Evolutionary conservation across 2,113 vertebrate genomes (phyloP).

Genomic region (Embiotoca jacksoni): DNA sequence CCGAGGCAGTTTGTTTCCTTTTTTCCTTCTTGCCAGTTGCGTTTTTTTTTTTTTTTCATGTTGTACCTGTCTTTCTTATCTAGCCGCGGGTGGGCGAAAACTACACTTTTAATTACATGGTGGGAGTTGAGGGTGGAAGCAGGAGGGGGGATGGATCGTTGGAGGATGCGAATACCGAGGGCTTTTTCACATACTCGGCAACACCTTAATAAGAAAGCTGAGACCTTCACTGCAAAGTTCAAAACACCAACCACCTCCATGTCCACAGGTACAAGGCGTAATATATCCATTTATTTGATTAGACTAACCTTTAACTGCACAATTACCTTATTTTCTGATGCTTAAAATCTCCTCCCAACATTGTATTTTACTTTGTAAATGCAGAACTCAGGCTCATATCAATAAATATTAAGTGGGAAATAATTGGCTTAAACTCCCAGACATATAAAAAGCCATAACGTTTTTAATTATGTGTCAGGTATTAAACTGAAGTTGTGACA

Average conservation of each 20-base stretch:
- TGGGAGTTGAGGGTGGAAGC: constrained; percentile 63
- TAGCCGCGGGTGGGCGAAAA: constrained; percentile 71
- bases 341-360: background rate
- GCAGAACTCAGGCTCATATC: too few species aligned
- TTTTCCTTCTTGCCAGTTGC: constrained; percentile 22
- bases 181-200: constrained; percentile 66
- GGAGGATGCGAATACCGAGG: constrained; percentile 63
- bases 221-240: constrained; percentile 62
- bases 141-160: background rate
- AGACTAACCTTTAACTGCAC: background rate
- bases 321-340: background rate
- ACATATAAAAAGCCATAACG: too few species aligned
- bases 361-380: background rate
- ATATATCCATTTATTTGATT: background rate
- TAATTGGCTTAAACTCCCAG: too few species aligned
- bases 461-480: too few species aligned
- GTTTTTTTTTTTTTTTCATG: constrained; percentile 36
- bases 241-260: constrained; percentile 50
- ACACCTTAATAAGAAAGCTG: constrained; percentile 73
- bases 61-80: constrained; percentile 80
- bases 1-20: constrained; percentile 61
- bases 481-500: too few species aligned
- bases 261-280: too few species aligned
- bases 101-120: constrained; percentile 82
- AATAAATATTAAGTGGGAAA: too few species aligned